Base-by-base conservation (phyloP, 2,113 vertebrate species). In the Hemiscyllium ocellatum region DNA sequence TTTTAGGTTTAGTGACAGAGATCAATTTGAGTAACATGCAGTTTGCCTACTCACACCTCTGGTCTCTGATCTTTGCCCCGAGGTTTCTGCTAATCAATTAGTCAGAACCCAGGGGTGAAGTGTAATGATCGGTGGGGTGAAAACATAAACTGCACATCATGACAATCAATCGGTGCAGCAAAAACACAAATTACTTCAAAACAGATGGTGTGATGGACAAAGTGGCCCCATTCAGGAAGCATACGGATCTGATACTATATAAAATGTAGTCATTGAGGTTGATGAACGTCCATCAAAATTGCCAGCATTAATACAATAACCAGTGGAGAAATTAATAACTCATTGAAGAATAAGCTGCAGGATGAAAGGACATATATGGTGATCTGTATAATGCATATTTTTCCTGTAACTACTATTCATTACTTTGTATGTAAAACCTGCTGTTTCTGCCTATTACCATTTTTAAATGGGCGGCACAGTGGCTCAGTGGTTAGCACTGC, bases 81-180 rank as follows among this genome's bases (percentile, higher is more conserved):
- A 93, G 61, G 89, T 93, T 93, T 93, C 89, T 66, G 89, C 89
- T 93, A 93, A 93, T 93, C 89, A 93, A 93, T 93, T 93, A 93
- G 89, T 93, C n/a, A 93, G 89, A 93, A 93, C 89, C 89, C 89
- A 93, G 89, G 89, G 89, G 89, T 93, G 89, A 93, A 66, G 33
- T 10, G 61, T 93, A 93, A 93, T 93, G 89, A 93, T 93, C 61
- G 89, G 61, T 42, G 89, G 89, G 66, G 61, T 37, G 61, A 93
- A 93, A 93, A 93, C 89, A 93, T 93, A 93, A 93, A 93, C 89
- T 93, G 89, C 33, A 66, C 61, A 93, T 66, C 89, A 93, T 42
- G 61, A 61, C 66, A 93, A 93, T 93, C 89, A 93, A 93, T 93
- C 17, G n/a, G 89, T 66, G 19, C n/a, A n/a, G 89, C 89, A 66